These are phyloP conservation scores for Falco naumanni DNA, from an alignment of 2,797 vertebrate genomes.

Conservation along the genomic window DNA sequence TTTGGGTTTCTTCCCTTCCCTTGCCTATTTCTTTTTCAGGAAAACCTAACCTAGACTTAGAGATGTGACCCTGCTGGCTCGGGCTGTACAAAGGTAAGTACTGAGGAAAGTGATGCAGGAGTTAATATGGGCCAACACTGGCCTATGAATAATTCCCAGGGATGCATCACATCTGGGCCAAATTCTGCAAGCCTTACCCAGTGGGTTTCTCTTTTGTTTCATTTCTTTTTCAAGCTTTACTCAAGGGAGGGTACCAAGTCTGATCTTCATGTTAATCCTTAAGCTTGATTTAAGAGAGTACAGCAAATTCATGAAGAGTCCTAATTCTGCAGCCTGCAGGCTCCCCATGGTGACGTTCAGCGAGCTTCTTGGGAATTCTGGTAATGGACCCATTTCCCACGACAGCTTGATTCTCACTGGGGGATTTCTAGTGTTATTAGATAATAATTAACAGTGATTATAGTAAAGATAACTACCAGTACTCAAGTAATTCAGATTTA, in stretches of 20 bases:
- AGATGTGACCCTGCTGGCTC: not conserved
- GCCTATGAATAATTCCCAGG: not conserved
- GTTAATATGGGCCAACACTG: not conserved
- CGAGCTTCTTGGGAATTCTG: slow-evolving; percentile 1
- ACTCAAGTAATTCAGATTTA: not conserved
- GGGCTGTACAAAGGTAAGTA: not conserved
- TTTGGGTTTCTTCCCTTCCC: not conserved
- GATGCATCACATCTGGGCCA: not conserved
- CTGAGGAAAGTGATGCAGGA: not conserved
- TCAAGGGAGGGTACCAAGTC: not conserved
- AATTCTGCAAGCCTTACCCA: not conserved
- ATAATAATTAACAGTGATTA: not conserved
- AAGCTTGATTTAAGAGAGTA: not conserved
- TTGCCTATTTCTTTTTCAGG: not conserved
- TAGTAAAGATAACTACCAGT: not conserved
- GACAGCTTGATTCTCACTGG: not conserved
- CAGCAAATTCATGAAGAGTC: not conserved
- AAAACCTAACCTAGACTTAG: not conserved
- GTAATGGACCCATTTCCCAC: not conserved
- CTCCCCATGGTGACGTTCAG: not conserved
- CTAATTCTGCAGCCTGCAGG: not conserved
- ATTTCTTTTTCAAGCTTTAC: not conserved
- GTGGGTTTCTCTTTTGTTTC: not conserved
- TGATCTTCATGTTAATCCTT: not conserved
- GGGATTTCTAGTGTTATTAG: not conserved